Evolutionary conservation across 1,140 invertebrate species (phyloP).

Genomic region (Euura saliciscinereae): DNA sequence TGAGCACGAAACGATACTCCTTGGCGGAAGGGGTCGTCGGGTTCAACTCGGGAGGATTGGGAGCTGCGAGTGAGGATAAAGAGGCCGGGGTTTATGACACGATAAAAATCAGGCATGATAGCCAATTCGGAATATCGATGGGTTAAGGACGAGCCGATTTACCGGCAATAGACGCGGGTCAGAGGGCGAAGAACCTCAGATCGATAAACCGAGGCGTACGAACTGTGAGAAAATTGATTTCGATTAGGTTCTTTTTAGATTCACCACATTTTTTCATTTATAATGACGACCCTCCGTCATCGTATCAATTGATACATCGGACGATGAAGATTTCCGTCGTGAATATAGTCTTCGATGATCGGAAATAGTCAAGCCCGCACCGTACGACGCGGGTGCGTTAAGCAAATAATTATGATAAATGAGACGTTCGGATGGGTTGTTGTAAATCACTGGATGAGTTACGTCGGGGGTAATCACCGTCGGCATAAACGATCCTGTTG

Average conservation of each 20-base stretch:
- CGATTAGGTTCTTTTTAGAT: no score
- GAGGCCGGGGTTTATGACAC: background rate
- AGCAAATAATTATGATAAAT: slow-evolving; percentile 31
- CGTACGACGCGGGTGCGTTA: slow-evolving; percentile 8
- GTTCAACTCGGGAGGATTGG: no score
- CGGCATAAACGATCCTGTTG: background rate
- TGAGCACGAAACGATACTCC: no score
- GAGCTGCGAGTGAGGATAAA: background rate
- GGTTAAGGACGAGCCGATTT: slow-evolving; percentile 3
- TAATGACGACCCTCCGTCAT: no score
- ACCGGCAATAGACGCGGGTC: background rate
- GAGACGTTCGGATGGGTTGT: slow-evolving; percentile 16
- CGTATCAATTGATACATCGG: no score
- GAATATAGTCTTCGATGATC: no score
- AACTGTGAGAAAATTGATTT: no score
- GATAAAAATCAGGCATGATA: background rate
- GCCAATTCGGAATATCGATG: slow-evolving; percentile 2
- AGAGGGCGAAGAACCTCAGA: background rate
- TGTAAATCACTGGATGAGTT: slow-evolving; percentile 22
- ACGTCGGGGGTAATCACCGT: no score
- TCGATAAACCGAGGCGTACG: background rate
- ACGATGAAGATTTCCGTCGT: no score
- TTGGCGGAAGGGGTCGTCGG: no score
- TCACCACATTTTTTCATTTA: no score
- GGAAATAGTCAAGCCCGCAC: no score